phyloP scores from a whole-genome alignment of 2,797 vertebrate genomes.

The Tragelaphus eurycerus region DNA sequence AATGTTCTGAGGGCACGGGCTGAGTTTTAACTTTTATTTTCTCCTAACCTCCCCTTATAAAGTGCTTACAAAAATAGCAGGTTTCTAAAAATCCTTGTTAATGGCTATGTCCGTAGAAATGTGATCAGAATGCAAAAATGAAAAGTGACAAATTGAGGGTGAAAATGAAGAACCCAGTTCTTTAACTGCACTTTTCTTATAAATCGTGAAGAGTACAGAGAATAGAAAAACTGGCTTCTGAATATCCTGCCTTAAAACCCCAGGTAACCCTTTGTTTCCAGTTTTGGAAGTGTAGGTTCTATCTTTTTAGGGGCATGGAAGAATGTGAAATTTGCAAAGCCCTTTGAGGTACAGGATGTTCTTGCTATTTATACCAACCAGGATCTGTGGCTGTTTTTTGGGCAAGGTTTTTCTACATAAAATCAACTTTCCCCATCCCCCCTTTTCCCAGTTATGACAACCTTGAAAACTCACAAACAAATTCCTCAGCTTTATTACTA shows the following conservation, averaged over 20 bases:
- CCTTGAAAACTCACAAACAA: conserved; percentile 57
- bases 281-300: conserved; percentile 26
- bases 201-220: not conserved
- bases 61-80: not conserved
- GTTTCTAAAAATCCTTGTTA: conserved; percentile 32
- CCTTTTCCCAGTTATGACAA: conserved; percentile 49
- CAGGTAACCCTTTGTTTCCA: conserved; percentile 64
- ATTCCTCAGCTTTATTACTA: conserved; percentile 68
- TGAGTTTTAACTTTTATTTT: conserved; percentile 60
- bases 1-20: conserved; percentile 45
- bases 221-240: not conserved
- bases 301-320: conserved; percentile 50
- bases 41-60: conserved; percentile 22
- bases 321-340: conserved; percentile 63
- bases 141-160: not conserved
- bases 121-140: conserved; percentile 13
- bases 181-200: not conserved
- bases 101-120: not conserved
- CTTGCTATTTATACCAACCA: conserved; percentile 62
- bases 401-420: conserved; percentile 65
- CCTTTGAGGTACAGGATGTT: conserved; percentile 56
- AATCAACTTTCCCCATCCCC: not conserved
- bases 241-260: conserved; percentile 44
- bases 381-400: conserved; percentile 27
- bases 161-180: conserved; percentile 1